Evolutionary conservation across 2,797 vertebrate genomes (phyloP), one percentile per base, ranked within the genome.

Genomic region (Hyperoplus lanceolatus): DNA sequence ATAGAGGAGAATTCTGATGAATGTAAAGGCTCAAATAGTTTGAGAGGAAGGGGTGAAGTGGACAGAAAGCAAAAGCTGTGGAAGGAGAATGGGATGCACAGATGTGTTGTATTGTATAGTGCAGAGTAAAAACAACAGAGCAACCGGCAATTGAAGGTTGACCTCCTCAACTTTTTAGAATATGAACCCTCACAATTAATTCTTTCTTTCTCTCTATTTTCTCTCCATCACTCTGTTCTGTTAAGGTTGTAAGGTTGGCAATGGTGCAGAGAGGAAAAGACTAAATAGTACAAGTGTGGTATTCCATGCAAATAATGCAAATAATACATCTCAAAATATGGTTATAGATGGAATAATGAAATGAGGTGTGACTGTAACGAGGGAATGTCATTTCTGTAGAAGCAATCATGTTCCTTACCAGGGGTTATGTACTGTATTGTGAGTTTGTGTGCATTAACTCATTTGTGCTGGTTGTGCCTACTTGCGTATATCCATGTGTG

Each of bases 1-100:
- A 21, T 64, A 46, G 64, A 77, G 68, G 43, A 75, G 46, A n/a
- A 18, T 11, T 18, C 3, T 41, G 29, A 18, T 51, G 53, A 63
- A 70, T 68, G 5, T 18, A 39, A 51, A 59, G 41, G 36, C 39
- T 75, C 59, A 69, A 49, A 78, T 42, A 45, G 18, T 29, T 42
- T 38, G 66, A 74, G 57, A 73, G 75, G 68, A 59, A 39, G 8
- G 6, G 70, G 39, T 83, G 63, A 84, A 70, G 71, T 75, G 55
- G 63, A 58, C 41, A 43, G 58, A 43, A 70, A 56, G 78, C n/a
- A 77, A 65, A 51, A 50, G 55, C 46, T 48, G 4, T 54, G 49
- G 50, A 64, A 56, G 41, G 49, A 55, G 41, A 73, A 60, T 53
- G 13, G 6, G 55, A 67, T 13, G 8, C 53, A 62, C 1, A 60